These are phyloP conservation scores for Iphiclides podalirius DNA, from an alignment of 2,888 invertebrate genomes.

Conservation along the genomic window DNA sequence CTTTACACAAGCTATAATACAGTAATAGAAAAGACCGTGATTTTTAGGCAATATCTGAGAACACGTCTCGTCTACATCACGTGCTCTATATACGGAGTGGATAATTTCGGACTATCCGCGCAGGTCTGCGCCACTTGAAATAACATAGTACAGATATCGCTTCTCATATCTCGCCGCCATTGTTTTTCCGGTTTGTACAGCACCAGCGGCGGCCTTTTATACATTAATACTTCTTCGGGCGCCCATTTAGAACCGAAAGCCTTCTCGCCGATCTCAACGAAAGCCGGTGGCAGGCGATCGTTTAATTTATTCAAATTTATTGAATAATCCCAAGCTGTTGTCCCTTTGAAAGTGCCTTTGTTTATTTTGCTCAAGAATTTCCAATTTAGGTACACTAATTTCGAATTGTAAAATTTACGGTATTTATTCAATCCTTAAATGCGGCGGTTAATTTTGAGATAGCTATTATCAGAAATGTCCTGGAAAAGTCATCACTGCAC, in stretches of 20 bases:
- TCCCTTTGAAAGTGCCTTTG: background rate
- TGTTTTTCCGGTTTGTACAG: constrained; percentile 31
- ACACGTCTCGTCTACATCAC: constrained; percentile 21
- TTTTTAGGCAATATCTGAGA: no score
- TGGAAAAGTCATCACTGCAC: no score
- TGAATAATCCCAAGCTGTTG: background rate
- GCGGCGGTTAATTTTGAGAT: no score
- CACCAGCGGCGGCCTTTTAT: constrained; percentile 10
- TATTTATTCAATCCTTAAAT: no score
- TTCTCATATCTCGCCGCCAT: constrained; percentile 26
- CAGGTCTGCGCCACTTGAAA: constrained; percentile 59
- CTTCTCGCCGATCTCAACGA: background rate
- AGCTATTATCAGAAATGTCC: no score
- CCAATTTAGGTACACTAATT: background rate
- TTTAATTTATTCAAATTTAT: constrained; percentile 3
- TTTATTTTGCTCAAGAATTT: background rate
- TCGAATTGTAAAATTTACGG: no score
- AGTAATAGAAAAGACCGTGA: no score
- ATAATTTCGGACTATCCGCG: constrained; percentile 61
- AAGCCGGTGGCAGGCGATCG: background rate
- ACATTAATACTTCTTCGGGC: constrained; percentile 19
- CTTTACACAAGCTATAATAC: no score
- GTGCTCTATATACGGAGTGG: constrained; percentile 34
- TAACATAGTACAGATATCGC: constrained; percentile 62
- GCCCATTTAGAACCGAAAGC: constrained; percentile 5